Evolutionary conservation across 2,797 vertebrate genomes (phyloP).

Genomic region (Petrocephalus sullivani): DNA sequence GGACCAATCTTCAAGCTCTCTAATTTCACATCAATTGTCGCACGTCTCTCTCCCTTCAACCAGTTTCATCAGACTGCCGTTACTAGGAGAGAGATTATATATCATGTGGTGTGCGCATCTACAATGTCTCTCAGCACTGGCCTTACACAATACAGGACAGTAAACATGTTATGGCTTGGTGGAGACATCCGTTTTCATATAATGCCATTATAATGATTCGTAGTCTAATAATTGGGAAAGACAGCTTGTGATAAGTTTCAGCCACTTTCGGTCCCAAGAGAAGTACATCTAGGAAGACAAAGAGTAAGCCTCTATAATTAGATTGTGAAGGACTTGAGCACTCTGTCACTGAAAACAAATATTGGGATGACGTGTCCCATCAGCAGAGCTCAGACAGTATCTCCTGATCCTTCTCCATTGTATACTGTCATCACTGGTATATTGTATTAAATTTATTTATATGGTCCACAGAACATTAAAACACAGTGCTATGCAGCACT

Average conservation of each 20-base stretch:
- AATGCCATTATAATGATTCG: not conserved
- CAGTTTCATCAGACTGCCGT: not conserved
- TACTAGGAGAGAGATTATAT: not conserved
- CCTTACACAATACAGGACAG: not conserved
- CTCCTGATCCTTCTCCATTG: not conserved
- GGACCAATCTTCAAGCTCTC: not conserved
- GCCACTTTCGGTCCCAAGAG: not conserved
- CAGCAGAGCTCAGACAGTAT: not conserved
- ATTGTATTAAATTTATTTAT: not conserved
- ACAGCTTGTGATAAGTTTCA: not conserved
- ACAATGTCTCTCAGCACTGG: not conserved
- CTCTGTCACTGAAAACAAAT: conserved; percentile 6
- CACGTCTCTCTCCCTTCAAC: not conserved
- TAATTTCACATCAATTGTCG: not conserved
- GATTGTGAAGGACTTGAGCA: not conserved
- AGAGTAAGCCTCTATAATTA: conserved; percentile 5
- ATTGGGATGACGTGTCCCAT: not conserved
- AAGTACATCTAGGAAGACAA: not conserved
- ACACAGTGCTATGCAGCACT: not conserved
- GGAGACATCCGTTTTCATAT: not conserved
- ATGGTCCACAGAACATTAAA: not conserved
- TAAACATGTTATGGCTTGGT: not conserved
- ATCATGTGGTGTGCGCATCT: not conserved
- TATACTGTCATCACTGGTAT: not conserved
- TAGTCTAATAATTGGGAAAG: not conserved